Evolutionary conservation across 2,888 invertebrate species (phyloP), one percentile per base, ranked within the genome.

Genomic region (Synanthedon vespiformis): DNA sequence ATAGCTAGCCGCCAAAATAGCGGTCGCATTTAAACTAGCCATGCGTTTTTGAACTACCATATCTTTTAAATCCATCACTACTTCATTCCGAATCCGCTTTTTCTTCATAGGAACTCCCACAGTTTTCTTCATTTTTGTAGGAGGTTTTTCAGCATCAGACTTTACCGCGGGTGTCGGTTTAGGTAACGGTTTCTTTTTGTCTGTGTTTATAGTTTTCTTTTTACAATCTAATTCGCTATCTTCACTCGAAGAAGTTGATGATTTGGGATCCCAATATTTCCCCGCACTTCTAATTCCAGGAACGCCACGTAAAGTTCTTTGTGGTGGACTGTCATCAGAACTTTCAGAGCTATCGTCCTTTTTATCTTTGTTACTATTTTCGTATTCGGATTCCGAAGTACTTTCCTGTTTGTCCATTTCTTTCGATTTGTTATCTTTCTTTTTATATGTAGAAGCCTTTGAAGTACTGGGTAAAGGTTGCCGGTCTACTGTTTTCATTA

Each of bases 11-110:
- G 95, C 95, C 59, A 96, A 88, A 65, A 96, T 96, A 16, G 96
- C 96, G 40, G 94, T 93, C 12, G 96, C 96, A 75, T 96, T 96
- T 40, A 96, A 83, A 71, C 95, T 95, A 16, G 96, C 96, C 95
- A 96, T 95, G 40, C 96, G 90, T 72, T 96, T 96, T 61, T 94
- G 90, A 13, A 95, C 95, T 5, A 95, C 92, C 91, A 95, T 94
- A 62, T 95, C 95, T 66, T 94, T 94, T 50, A 95, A 85, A 67
- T 95, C 95, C 93, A 94, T 93, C 27, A 91, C 89, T 47, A 91
- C 79, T 72, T 92, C 92, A 53, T 88, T 89, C 60, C 90, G 82
- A 57, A 89, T 90, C n/a, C 89, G 80, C 60, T 89, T 86, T 64
- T 89, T 89, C 64, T 89, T 89, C 2, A 85, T 75, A 3, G 81